phyloP scores from a whole-genome alignment of 2,888 invertebrate species.

The Onthophagus sagittarius region DNA sequence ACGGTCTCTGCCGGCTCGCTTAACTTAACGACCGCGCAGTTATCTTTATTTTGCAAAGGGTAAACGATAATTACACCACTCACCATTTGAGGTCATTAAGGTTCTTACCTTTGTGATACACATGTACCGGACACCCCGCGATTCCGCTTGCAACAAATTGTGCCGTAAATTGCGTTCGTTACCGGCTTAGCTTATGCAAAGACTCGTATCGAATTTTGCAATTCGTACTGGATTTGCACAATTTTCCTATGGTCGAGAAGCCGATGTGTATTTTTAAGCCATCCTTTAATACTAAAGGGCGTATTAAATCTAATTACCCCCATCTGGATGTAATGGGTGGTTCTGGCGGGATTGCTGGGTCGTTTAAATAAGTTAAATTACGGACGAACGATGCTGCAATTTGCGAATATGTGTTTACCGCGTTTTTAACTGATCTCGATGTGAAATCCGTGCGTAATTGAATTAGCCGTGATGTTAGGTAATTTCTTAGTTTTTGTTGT shows the following conservation, averaged over 20 bases:
- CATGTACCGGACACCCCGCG: conserved; percentile 1
- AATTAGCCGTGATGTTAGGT: background rate
- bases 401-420: background rate
- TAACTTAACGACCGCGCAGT: conserved; percentile 15
- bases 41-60: conserved; percentile 16
- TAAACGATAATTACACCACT: conserved; percentile 19
- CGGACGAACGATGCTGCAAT: background rate
- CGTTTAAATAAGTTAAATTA: background rate
- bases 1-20: background rate
- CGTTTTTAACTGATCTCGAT: background rate
- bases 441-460: background rate
- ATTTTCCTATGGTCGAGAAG: background rate
- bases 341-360: background rate
- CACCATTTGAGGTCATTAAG: conserved; percentile 6
- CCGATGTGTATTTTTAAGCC: background rate
- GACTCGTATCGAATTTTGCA: background rate
- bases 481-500: background rate
- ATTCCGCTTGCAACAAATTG: background rate
- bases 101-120: conserved; percentile 8
- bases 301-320: background rate
- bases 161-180: background rate
- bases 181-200: background rate
- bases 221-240: background rate
- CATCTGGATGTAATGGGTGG: background rate
- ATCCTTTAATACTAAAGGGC: background rate